These are phyloP conservation scores for Morbakka virulenta DNA, from an alignment of 30 jellyfish, hydroid and myxozoan genomes.

Conservation along the genomic window DNA sequence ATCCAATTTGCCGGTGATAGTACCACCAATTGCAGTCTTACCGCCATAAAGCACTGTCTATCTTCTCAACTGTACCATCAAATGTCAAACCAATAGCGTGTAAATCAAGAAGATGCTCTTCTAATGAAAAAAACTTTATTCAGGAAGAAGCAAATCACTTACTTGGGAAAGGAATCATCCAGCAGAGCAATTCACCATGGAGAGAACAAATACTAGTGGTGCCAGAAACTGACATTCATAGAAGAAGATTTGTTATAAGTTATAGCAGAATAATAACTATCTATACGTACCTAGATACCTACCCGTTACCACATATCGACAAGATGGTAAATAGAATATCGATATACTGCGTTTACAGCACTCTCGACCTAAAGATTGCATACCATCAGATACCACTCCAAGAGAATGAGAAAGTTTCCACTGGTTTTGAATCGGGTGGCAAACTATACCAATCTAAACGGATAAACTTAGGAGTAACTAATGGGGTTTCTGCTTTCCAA, in stretches of 20 bases:
- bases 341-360: constrained; percentile 18
- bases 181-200: constrained; percentile 71
- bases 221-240: constrained; percentile 5
- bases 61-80: constrained; percentile 15
- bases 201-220: constrained; percentile 56
- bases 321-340: constrained; percentile 32
- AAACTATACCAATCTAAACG: constrained; percentile 26
- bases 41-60: too few species aligned
- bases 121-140: constrained; percentile 37
- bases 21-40: too few species aligned
- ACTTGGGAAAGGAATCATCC: constrained; percentile 26
- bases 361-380: constrained; percentile 48
- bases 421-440: constrained; percentile 52
- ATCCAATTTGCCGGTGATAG: too few species aligned
- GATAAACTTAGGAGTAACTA: constrained; percentile 39
- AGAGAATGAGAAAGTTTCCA: not conserved
- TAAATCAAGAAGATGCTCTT: constrained; percentile 15
- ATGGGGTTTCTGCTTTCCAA: constrained; percentile 52
- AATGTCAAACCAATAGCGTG: constrained; percentile 44
- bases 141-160: constrained; percentile 44
- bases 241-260: constrained; percentile 44
- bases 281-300: constrained; percentile 64
- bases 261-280: constrained; percentile 49
- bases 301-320: constrained; percentile 56
- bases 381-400: constrained; percentile 55